These are phyloP conservation scores for Epirrhoe alternata DNA, from an alignment of 2,888 invertebrate genomes.

Conservation along the genomic window DNA sequence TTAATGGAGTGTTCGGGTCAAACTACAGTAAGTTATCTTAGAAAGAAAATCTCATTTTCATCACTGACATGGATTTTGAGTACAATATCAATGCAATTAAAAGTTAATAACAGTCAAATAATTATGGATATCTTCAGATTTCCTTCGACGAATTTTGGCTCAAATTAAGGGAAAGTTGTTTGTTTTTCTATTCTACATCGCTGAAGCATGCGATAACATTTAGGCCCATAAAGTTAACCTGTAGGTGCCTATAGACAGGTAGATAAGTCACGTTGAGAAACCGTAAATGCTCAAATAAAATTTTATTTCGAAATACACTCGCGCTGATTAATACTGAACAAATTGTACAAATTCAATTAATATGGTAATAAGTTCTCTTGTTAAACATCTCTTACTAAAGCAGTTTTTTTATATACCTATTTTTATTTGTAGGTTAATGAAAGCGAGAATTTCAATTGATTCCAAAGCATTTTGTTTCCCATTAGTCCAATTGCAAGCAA, in stretches of 20 bases:
- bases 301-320: constrained; percentile 34
- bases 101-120: too few relatives aligned
- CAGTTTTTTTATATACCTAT: constrained; percentile 13
- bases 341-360: constrained; percentile 36
- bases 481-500: too few relatives aligned
- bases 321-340: constrained; percentile 40
- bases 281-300: constrained; percentile 41
- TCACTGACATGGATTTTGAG: too few relatives aligned
- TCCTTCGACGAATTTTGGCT: neutral
- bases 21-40: neutral
- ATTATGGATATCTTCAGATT: too few relatives aligned
- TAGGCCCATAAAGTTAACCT: constrained; percentile 6
- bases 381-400: constrained; percentile 18
- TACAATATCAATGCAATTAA: too few relatives aligned
- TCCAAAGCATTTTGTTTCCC: too few relatives aligned
- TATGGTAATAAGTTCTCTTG: constrained; percentile 24
- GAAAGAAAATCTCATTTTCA: too few relatives aligned
- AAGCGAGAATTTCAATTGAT: too few relatives aligned
- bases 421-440: neutral
- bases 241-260: neutral
- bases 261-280: constrained; percentile 33
- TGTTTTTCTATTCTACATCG: neutral
- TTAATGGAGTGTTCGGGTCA: constrained; percentile 38
- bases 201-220: constrained; percentile 1
- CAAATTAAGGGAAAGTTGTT: neutral